Conservation (phyloP, 1,140 invertebrate genomes). For the Ceratosolen fusciceps region DNA sequence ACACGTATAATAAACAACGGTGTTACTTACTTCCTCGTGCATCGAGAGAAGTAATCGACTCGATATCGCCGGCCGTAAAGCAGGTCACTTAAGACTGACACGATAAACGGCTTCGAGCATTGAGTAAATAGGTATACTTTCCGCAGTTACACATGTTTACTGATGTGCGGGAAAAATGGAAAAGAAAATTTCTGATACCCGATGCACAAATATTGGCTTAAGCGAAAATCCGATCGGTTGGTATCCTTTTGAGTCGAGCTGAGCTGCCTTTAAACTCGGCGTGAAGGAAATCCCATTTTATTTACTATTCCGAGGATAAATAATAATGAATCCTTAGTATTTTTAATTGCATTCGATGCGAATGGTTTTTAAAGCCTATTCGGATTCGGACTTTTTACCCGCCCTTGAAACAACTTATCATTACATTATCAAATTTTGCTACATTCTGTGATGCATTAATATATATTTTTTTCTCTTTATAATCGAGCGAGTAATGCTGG, state of each 20-base stretch:
- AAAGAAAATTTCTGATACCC: background rate
- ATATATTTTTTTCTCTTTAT: too few relatives aligned
- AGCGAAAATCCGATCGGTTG: background rate
- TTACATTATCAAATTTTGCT: too few relatives aligned
- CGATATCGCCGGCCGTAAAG: slow-evolving; percentile 39
- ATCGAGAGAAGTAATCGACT: slow-evolving; percentile 36
- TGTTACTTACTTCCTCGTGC: slow-evolving; percentile 44
- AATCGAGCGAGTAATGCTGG: too few relatives aligned
- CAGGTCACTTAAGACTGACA: slow-evolving; percentile 41
- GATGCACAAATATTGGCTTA: background rate
- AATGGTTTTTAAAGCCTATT: too few relatives aligned
- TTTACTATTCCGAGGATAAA: too few relatives aligned
- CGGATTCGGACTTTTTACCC: too few relatives aligned
- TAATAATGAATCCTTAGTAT: too few relatives aligned
- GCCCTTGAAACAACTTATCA: too few relatives aligned
- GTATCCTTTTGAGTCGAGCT: background rate
- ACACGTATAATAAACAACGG: slow-evolving; percentile 40
- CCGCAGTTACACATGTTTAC: background rate
- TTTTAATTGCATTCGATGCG: too few relatives aligned
- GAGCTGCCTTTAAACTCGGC: too few relatives aligned
- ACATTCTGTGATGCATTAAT: too few relatives aligned
- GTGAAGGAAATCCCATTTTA: too few relatives aligned
- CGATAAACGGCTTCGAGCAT: slow-evolving; percentile 34
- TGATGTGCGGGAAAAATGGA: background rate
- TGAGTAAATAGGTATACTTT: slow-evolving; percentile 8